Conservation (phyloP, 2,113 vertebrate genomes). For the Oriolus oriolus region DNA sequence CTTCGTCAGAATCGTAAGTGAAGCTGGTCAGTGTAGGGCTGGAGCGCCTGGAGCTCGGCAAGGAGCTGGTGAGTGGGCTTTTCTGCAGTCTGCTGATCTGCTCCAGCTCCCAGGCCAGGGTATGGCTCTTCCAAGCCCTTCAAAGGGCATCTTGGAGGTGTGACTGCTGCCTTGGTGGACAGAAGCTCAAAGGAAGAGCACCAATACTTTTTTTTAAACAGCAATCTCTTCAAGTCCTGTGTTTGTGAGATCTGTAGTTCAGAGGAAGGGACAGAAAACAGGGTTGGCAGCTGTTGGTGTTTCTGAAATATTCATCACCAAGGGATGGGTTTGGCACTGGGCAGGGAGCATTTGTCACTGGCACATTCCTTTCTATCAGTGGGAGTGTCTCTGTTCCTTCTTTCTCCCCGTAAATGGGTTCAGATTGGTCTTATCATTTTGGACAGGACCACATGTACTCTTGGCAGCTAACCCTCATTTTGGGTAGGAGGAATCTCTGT, state of each 20-base stretch:
- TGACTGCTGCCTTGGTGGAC: neutral
- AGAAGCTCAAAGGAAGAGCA: neutral
- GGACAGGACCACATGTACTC: neutral
- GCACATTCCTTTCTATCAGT: constrained; percentile 24
- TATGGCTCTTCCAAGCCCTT: neutral
- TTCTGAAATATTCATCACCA: neutral
- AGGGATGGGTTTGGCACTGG: constrained; percentile 24
- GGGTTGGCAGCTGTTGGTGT: constrained; percentile 11
- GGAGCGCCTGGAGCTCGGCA: fast-evolving
- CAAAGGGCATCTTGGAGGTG: neutral
- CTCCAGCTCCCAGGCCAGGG: fast-evolving
- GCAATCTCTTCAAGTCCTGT: neutral
- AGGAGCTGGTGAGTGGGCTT: fast-evolving
- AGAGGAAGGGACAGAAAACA: neutral
- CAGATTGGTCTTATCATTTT: neutral
- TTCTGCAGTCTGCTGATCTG: neutral
- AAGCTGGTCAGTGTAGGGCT: neutral
- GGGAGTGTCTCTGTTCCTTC: neutral
- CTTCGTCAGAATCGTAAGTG: neutral
- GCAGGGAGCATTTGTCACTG: constrained; percentile 33
- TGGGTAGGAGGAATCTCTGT: neutral
- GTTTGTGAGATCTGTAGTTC: neutral
- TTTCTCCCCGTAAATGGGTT: neutral
- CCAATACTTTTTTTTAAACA: neutral
- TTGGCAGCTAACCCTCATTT: neutral